These are phyloP conservation scores for Phrynosoma platyrhinos DNA, from an alignment of 2,113 vertebrate species.

Conservation along the genomic window DNA sequence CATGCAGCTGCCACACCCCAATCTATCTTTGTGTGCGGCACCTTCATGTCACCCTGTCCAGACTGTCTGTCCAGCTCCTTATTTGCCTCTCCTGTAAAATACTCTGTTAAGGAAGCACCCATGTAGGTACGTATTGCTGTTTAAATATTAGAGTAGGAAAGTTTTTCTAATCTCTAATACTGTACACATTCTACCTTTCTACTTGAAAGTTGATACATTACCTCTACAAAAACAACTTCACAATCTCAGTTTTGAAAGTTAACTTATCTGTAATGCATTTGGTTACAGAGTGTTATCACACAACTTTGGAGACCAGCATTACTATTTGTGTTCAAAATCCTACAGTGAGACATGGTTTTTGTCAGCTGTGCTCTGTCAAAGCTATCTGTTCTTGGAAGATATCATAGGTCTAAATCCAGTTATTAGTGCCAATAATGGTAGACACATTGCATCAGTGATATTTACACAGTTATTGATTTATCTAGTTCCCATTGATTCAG, in stretches of 20 bases:
- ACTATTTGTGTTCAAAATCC: background rate
- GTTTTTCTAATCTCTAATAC: background rate
- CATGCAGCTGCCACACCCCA: too few species aligned
- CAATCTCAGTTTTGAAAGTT: background rate
- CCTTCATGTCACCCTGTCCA: too few species aligned
- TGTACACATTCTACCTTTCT: too few species aligned
- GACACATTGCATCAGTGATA: background rate
- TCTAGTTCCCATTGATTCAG: too few species aligned
- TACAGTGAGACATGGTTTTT: too few species aligned
- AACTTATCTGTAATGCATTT: background rate
- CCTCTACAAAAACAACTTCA: background rate
- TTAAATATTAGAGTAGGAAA: background rate
- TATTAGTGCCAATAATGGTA: too few species aligned
- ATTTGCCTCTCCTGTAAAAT: background rate
- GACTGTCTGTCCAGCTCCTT: too few species aligned
- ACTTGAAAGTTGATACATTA: background rate
- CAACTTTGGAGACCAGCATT: background rate
- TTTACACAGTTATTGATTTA: background rate
- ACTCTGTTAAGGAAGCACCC: background rate
- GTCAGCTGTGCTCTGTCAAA: background rate
- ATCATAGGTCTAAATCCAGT: too few species aligned
- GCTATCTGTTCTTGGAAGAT: background rate
- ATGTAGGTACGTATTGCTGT: background rate
- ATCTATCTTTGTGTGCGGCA: too few species aligned
- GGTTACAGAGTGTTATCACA: background rate